Evolutionary conservation across 2,888 invertebrate genomes (phyloP), one percentile per base, ranked within the genome.

Genomic region (Orthosia gracilis): DNA sequence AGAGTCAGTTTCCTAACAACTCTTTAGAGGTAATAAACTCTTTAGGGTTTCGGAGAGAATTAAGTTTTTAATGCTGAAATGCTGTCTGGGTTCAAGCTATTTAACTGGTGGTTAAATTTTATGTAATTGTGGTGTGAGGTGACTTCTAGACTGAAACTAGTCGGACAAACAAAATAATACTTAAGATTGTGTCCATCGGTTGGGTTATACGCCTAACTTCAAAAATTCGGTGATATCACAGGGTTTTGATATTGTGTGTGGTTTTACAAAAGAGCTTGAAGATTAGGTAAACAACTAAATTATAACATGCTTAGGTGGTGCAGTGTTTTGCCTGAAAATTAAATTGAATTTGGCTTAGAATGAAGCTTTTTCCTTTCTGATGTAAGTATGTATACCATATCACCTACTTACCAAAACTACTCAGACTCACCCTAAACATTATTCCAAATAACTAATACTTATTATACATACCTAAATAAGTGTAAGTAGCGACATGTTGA

Each of bases 1-100:
- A 79, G 85, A 85, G 82, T 90, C 88, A 89, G 89, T 91, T 91
- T 91, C 91, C 89, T 92, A 92, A 92, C 92, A 91, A 90, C 91
- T 91, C 88, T 90, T 93, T 92, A 93, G 90, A 90, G 89, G 85
- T 89, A 86, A 89, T 93, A 93, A 94, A 93, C 66, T 82, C 87
- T 89, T 89, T 87, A 88, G 90, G 87, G 87, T 88, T 90, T 90
- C 87, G 87, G 78, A 89, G 86, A 88, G 91, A 92, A 93, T 92
- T 92, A 92, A 91, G 91, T 92, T 93, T 93, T 94, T 90, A 89
- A 85, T 83, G 70, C 40, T 78, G 68, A 21, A 69, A 55, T 31
- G 75, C 45, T 69, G 74, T 81, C 66, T 52, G 72, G 31, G 52
- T 73, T 82, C 62, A 59, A 57, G 65, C 59, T 75, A 55, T 73